Evolutionary conservation across 2,113 vertebrate genomes (phyloP), one percentile per base, ranked within the genome.

Genomic region (Lepidothrix coronata): DNA sequence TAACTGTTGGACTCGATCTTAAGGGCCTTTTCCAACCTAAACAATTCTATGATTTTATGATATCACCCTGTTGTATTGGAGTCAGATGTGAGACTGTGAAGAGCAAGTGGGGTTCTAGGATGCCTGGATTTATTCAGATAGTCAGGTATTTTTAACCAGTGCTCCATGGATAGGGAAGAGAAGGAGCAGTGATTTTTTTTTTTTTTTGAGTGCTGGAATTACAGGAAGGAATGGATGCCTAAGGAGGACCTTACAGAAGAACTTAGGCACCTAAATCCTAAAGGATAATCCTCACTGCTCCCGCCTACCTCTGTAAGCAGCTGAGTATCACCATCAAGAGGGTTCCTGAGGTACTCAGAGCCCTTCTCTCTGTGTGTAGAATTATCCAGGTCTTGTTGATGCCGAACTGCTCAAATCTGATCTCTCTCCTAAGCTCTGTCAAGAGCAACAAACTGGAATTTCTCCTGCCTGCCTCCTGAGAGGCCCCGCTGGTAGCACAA

Each of bases 271-370:
- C 80, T 86, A 95, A 92, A 95, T 93, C 91, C 94, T 49, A 57
- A 75, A 87, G 87, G 94, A 89, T 95, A 95, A 95, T 96, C 94
- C 74, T 82, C 66, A 6, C 52, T 65, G 43, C 73, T 95, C 66
- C 70, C 3, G 1, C 73, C 65, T 57, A 30, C 89, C 57, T 41
- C 84, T 0, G 3, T 94, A 89, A 95, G 91, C n/a, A 0, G 73
- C 89, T 89, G 95, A 87, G 93, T 78, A 92, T 97, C 95, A 91
- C 89, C 91, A 92, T 83, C 91, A 82, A 71, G 81, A 95, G 81
- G 74, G 94, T 92, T 97, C 84, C 84, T 75, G 61, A 63, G 91
- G 91, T 82, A 79, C 84, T 92, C 89, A 85, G 94, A 89, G 77
- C 70, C 87, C 87, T 54, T 79, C 77, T 89, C 89, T 68, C 49